Conservation (phyloP, 2,888 invertebrate genomes). For the Leptinotarsa juncta region DNA sequence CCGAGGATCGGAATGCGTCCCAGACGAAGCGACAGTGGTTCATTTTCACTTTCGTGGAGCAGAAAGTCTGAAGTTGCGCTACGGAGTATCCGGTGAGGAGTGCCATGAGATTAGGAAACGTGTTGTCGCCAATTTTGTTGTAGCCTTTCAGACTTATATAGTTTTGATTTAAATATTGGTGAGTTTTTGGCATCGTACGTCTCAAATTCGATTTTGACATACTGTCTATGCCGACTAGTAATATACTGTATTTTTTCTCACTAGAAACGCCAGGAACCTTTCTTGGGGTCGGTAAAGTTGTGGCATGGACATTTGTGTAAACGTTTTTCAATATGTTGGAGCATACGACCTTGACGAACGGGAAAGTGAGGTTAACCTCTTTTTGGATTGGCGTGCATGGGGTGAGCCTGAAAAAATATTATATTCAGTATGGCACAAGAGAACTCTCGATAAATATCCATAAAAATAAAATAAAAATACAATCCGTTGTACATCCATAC, state of each 20-base stretch:
- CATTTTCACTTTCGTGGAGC: slow-evolving; percentile 69
- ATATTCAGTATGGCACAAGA: no score
- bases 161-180: slow-evolving; percentile 72
- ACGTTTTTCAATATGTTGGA: slow-evolving; percentile 44
- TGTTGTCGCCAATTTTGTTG: slow-evolving; percentile 86
- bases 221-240: slow-evolving; percentile 87
- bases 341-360: slow-evolving; percentile 37
- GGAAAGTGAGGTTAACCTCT: slow-evolving; percentile 28
- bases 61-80: slow-evolving; percentile 64
- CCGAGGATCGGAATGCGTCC: slow-evolving; percentile 77
- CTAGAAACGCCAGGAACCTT: slow-evolving; percentile 39
- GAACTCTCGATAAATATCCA: no score
- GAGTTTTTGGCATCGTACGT: slow-evolving; percentile 80
- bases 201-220: slow-evolving; percentile 83
- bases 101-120: slow-evolving; percentile 90
- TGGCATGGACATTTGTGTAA: slow-evolving; percentile 70
- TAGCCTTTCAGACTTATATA: slow-evolving; percentile 60
- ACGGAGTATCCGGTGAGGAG: slow-evolving; percentile 76
- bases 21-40: slow-evolving; percentile 83
- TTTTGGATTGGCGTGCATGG: slow-evolving; percentile 33
- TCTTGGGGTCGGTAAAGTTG: slow-evolving; percentile 50
- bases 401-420: slow-evolving; percentile 59
- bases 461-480: no score
- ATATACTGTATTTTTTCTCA: slow-evolving; percentile 71
- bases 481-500: no score